These are phyloP conservation scores for Pseudochromis fuscus DNA, from an alignment of 2,797 vertebrate genomes.

Conservation along the genomic window DNA sequence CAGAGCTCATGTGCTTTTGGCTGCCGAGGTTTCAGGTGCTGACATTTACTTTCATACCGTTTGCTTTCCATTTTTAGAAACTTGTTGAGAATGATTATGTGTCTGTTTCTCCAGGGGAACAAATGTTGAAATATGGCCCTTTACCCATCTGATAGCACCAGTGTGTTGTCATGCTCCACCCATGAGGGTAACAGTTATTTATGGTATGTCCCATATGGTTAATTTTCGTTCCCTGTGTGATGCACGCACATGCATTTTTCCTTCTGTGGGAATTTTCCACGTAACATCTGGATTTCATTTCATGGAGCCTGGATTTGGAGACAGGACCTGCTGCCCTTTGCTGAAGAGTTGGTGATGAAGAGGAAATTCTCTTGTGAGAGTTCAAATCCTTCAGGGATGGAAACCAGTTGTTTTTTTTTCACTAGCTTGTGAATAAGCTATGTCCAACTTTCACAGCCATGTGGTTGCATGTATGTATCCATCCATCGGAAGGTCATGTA, in stretches of 20 bases:
- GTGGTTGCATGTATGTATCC: neutral
- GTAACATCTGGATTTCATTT: conserved; percentile 70
- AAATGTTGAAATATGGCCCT: neutral
- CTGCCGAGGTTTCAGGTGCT: conserved; percentile 32
- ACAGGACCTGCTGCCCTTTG: conserved; percentile 26
- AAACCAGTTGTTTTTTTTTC: neutral
- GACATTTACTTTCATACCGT: conserved; percentile 39
- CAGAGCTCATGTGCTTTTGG: conserved; percentile 27
- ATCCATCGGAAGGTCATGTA: neutral
- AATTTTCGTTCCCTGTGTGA: conserved; percentile 1
- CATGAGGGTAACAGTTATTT: conserved; percentile 12
- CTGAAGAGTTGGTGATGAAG: conserved; percentile 12
- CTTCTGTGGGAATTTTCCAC: conserved; percentile 39
- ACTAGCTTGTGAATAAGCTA: neutral
- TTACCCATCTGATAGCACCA: neutral
- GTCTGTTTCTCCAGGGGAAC: neutral
- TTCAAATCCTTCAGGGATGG: conserved; percentile 12
- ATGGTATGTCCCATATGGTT: conserved; percentile 19
- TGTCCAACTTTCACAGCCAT: neutral
- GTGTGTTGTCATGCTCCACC: neutral
- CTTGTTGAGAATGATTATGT: neutral
- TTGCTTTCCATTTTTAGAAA: conserved; percentile 44
- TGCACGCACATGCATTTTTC: conserved; percentile 9
- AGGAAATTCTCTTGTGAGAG: conserved; percentile 18
- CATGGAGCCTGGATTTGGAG: conserved; percentile 25